Evolutionary conservation across 2,113 vertebrate species (phyloP), one percentile per base, ranked within the genome.

Genomic region (Phycodurus eques): DNA sequence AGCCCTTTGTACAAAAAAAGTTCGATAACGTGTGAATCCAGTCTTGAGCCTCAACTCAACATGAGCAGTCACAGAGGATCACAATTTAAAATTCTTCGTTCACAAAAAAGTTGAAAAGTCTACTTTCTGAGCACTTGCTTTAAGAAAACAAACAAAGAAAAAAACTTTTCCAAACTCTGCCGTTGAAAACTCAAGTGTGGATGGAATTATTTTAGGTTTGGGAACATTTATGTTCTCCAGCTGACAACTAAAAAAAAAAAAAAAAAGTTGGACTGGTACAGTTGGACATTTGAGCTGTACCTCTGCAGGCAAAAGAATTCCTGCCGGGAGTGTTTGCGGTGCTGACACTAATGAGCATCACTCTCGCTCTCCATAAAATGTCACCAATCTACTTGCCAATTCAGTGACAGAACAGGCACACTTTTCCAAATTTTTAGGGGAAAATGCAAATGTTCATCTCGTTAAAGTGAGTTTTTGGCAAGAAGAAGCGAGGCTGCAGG

Each of bases 391-490:
- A 56, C 9, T 54, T 60, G 31, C 59, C 31, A 5, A 33, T 60
- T 27, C 31, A 5, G n/a, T 12, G 3, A 4, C 27, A 15, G 31
- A 17, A 60, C 27, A 17, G n/a, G 63, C 62, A 12, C 20, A n/a
- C 9, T 0, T 31, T 49, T 71, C 27, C 72, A 54, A 63, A 46
- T 60, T 46, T 72, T 61, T 8, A 14, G 31, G 44, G 12, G 73
- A 76, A 85, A 71, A 54, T 74, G 78, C 31, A 75, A 71, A 44
- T 49, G 80, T 77, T 79, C 66, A 56, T 77, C 78, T 78, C 66
- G 72, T 84, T 81, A 80, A 60, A 42, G 49, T 74, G 74, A 39
- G 35, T 76, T 77, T 76, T 64, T 64, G 62, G 39, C 19, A 44
- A n/a, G 39, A 13, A n/a, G 39, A 12, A 64, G 42, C 20, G 17